These are phyloP conservation scores for Lissonota sp. DNA, from an alignment of 2,888 invertebrate species.

Conservation along the genomic window DNA sequence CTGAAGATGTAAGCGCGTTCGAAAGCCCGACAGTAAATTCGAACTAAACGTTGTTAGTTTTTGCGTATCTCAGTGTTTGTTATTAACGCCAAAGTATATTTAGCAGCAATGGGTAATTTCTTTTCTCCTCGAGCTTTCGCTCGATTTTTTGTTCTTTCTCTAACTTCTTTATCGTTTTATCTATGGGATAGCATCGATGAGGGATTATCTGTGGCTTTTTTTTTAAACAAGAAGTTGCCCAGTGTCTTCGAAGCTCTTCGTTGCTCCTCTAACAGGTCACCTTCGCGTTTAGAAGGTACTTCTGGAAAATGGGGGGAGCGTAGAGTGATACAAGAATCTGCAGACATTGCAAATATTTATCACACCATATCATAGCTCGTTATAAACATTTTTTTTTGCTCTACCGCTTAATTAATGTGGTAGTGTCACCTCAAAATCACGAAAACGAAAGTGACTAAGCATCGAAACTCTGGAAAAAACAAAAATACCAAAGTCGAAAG, in stretches of 20 bases:
- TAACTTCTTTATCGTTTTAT: constrained; percentile 12
- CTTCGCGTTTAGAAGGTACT: constrained; percentile 46
- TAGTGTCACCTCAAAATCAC: too few relatives aligned
- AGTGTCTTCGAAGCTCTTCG: constrained; percentile 37
- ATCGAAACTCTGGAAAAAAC: constrained; percentile 10
- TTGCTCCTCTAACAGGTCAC: constrained; percentile 38
- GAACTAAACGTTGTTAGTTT: constrained; percentile 63
- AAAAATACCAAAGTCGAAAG: constrained; percentile 15
- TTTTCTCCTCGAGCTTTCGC: neutral
- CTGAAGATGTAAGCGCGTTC: constrained; percentile 57
- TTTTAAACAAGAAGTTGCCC: too few relatives aligned
- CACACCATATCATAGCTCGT: neutral
- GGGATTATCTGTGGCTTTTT: constrained; percentile 12
- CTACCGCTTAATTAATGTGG: neutral
- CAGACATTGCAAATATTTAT: constrained; percentile 26
- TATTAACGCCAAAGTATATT: constrained; percentile 46
- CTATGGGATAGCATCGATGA: constrained; percentile 36
- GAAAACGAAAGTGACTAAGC: neutral
- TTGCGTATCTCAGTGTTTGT: constrained; percentile 24
- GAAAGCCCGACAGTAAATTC: constrained; percentile 62
- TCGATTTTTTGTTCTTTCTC: constrained; percentile 14
- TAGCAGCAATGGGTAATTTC: neutral
- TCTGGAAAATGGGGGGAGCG: constrained; percentile 54
- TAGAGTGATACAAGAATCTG: constrained; percentile 48
- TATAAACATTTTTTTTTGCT: neutral